Evolutionary conservation across 2,888 invertebrate genomes (phyloP), one percentile per base, ranked within the genome.

Genomic region (Iselma pallidipennis): DNA sequence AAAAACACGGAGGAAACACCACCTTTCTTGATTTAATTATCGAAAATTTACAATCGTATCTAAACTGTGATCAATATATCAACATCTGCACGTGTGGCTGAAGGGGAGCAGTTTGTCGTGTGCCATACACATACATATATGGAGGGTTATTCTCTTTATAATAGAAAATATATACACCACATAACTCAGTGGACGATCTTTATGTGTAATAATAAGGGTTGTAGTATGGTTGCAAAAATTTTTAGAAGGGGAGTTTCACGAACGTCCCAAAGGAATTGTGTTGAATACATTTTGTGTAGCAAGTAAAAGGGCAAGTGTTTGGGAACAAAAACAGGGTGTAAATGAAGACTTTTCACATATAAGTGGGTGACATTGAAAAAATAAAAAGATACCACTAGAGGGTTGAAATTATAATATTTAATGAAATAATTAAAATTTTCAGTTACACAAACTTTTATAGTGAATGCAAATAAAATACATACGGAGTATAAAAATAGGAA

Each of bases 21-120:
- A 19, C 25, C 48, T 26, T 9, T 51, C 42, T 49, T 57, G 50
- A 57, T 57, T 50, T 50, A 50, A 62, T 62, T 58, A 51, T 51
- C 58, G 12, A 45, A 28, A 55, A 26, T 42, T 58, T 49, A 1
- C n/a, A n/a, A n/a, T n/a, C n/a, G n/a, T n/a, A n/a, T n/a, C n/a
- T n/a, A n/a, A n/a, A 58, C 54, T 28, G 2, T 49, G 28, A 55
- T 48, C 50, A 31, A 59, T 63, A 59, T 29, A 63, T 56, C 37
- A 54, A 49, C 21, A 42, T 52, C 42, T 50, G 52, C 63, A 63
- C 59, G 63, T 55, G 63, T 9, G 21, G 1, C 7, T 21, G 14
- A 16, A 16, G 12, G 21, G 19, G 45, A 16, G 45, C 16, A 10
- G 7, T 14, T 42, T 42, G 45, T 45, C 21, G 45, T 21, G 45